These are phyloP conservation scores for Chymomyza fuscimana DNA, from an alignment of 2,888 invertebrate genomes.

Conservation along the genomic window DNA sequence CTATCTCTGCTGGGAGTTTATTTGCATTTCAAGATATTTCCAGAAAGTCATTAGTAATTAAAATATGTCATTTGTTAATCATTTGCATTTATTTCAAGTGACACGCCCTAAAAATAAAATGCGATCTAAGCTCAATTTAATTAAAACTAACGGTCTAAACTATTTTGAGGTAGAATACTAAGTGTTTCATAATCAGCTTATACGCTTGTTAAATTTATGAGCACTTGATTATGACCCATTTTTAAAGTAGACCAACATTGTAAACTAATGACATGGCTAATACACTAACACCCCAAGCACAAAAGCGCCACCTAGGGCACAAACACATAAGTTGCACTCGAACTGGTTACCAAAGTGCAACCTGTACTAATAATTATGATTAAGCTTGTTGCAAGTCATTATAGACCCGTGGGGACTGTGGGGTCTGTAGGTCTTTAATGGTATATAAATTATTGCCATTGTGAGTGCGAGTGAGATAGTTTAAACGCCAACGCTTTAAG, in stretches of 20 bases:
- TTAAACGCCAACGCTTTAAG: slow-evolving; percentile 40
- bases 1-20: not conserved
- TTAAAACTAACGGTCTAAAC: slow-evolving; percentile 25
- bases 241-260: slow-evolving; percentile 3
- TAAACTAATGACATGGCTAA: not conserved
- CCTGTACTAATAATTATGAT: slow-evolving; percentile 43
- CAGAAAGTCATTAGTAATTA: slow-evolving; percentile 13
- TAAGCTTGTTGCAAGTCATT: slow-evolving; percentile 1
- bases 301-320: slow-evolving; percentile 2
- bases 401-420: not conserved
- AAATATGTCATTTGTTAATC: not conserved
- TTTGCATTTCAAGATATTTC: slow-evolving; percentile 37
- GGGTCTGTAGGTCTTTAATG: not conserved
- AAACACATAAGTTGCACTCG: slow-evolving; percentile 23
- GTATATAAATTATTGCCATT: slow-evolving; percentile 30
- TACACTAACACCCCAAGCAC: not conserved
- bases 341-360: slow-evolving; percentile 26
- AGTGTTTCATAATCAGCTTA: slow-evolving; percentile 64
- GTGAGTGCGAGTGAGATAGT: slow-evolving; percentile 21
- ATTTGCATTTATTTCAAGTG: not conserved
- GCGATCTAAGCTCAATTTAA: slow-evolving; percentile 28
- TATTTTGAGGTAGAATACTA: slow-evolving; percentile 9
- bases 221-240: slow-evolving; percentile 44
- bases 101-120: not conserved
- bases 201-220: slow-evolving; percentile 51